Conservation (phyloP, 2,113 vertebrate species). For the Pionites leucogaster region DNA sequence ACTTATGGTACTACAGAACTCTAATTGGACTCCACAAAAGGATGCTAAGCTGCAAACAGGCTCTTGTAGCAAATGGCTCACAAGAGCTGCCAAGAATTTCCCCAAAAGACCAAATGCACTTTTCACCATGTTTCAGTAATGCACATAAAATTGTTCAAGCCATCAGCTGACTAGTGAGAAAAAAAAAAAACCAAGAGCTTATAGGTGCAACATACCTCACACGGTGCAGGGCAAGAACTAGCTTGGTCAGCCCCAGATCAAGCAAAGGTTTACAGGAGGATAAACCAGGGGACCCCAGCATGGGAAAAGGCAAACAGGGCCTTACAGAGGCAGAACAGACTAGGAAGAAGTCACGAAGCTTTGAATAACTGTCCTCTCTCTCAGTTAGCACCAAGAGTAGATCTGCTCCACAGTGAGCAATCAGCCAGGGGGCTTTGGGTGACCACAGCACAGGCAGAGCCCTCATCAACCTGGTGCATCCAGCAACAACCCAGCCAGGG, state of each 20-base stretch:
- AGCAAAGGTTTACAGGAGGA: neutral
- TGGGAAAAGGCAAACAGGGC: neutral
- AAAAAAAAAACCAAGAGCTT: neutral
- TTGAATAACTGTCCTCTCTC: neutral
- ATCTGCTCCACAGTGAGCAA: accelerated
- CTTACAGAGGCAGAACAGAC: neutral
- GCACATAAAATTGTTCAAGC: accelerated
- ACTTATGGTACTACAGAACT: neutral
- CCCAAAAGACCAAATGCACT: neutral
- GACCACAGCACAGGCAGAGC: neutral
- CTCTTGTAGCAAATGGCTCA: neutral
- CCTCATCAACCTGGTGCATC: neutral
- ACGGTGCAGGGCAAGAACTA: neutral
- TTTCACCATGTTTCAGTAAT: neutral
- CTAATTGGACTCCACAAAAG: neutral
- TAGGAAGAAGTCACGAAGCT: neutral
- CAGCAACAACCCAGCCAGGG: neutral
- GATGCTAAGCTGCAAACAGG: neutral
- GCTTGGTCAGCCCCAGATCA: accelerated
- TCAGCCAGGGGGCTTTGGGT: accelerated
- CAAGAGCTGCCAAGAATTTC: neutral
- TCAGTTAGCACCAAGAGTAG: neutral
- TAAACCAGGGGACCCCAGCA: neutral
- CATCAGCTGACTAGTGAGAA: neutral
- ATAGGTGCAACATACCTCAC: too few species aligned